Evolutionary conservation across 2,888 invertebrate genomes (phyloP).

Genomic region (Tipula helvola): DNA sequence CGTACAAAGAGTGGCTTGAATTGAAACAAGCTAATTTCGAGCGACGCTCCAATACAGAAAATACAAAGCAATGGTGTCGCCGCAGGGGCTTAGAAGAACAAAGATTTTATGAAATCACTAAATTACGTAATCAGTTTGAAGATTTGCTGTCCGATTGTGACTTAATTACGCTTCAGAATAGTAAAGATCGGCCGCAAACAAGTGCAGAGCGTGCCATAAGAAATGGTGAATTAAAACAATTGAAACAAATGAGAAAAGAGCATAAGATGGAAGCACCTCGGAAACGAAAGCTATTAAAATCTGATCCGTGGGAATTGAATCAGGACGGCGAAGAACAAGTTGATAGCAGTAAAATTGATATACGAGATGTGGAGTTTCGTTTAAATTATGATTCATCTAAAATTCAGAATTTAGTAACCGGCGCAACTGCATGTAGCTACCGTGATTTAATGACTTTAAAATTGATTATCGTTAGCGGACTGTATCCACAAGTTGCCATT

Average conservation of each 20-base stretch:
- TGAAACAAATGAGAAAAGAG: slow-evolving; percentile 67
- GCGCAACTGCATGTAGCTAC: slow-evolving; percentile 49
- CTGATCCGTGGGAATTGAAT: slow-evolving; percentile 54
- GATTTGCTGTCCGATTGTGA: slow-evolving; percentile 64
- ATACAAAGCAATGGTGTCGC: slow-evolving; percentile 71
- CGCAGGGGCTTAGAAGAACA: slow-evolving; percentile 91
- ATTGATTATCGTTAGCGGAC: slow-evolving; percentile 76
- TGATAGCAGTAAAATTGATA: slow-evolving; percentile 48
- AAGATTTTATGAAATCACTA: slow-evolving; percentile 86
- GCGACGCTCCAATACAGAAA: slow-evolving; percentile 21
- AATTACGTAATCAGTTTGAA: slow-evolving; percentile 79
- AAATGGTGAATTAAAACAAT: slow-evolving; percentile 78
- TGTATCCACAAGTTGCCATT: slow-evolving; percentile 93
- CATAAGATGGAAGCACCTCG: slow-evolving; percentile 57
- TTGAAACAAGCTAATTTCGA: slow-evolving; percentile 47
- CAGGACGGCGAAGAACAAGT: slow-evolving; percentile 37
- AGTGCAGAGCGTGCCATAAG: slow-evolving; percentile 68
- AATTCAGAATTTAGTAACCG: slow-evolving; percentile 52
- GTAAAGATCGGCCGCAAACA: slow-evolving; percentile 41
- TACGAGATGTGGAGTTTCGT: slow-evolving; percentile 78
- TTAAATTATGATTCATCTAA: slow-evolving; percentile 63
- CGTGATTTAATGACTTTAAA: slow-evolving; percentile 59
- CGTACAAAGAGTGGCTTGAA: slow-evolving; percentile 80
- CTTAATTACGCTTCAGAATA: slow-evolving; percentile 40
- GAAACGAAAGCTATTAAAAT: slow-evolving; percentile 61